Conservation (phyloP, 2,888 invertebrate species). For the Cheilosia soror region DNA sequence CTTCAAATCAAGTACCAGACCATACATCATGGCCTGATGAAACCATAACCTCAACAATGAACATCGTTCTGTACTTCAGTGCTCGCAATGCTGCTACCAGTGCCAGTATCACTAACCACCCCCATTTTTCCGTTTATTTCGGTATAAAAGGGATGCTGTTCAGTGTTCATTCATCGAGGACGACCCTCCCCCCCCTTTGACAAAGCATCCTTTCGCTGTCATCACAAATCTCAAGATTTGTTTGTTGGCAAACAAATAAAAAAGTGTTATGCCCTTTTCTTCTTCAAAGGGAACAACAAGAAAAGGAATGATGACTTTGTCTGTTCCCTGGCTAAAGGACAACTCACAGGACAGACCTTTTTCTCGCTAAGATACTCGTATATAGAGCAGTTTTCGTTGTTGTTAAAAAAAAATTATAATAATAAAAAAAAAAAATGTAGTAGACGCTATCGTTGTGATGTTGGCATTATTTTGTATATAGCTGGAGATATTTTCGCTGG, state of each 20-base stretch:
- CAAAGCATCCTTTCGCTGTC: slow-evolving; percentile 68
- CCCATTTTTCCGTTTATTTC: slow-evolving; percentile 59
- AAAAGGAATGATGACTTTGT: slow-evolving; percentile 68
- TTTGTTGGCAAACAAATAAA: slow-evolving; percentile 72
- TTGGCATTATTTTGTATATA: slow-evolving; percentile 56
- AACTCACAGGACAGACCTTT: slow-evolving; percentile 58
- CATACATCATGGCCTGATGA: slow-evolving; percentile 69
- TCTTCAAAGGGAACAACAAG: slow-evolving; percentile 64
- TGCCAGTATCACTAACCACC: slow-evolving; percentile 1
- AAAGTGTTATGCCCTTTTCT: slow-evolving; percentile 71
- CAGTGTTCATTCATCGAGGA: neutral
- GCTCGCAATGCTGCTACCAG: neutral
- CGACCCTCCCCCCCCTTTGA: neutral
- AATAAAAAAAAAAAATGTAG: slow-evolving; percentile 18
- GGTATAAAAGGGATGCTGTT: slow-evolving; percentile 30
- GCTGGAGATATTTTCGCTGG: slow-evolving; percentile 52
- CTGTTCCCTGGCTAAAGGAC: slow-evolving; percentile 65
- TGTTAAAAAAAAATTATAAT: slow-evolving; percentile 19
- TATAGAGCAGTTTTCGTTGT: slow-evolving; percentile 21
- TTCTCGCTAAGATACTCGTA: slow-evolving; percentile 18
- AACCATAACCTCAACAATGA: slow-evolving; percentile 72
- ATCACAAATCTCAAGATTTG: slow-evolving; percentile 73
- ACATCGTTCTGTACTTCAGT: slow-evolving; percentile 68
- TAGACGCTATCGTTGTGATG: slow-evolving; percentile 54
- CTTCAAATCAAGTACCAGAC: slow-evolving; percentile 72